Percentiles rank a stretch among this genome's conserved stretches.
These are phyloP conservation scores for Stenoptilia bipunctidactyla DNA, from an alignment of 2,888 invertebrate species.

Conservation along the genomic window DNA sequence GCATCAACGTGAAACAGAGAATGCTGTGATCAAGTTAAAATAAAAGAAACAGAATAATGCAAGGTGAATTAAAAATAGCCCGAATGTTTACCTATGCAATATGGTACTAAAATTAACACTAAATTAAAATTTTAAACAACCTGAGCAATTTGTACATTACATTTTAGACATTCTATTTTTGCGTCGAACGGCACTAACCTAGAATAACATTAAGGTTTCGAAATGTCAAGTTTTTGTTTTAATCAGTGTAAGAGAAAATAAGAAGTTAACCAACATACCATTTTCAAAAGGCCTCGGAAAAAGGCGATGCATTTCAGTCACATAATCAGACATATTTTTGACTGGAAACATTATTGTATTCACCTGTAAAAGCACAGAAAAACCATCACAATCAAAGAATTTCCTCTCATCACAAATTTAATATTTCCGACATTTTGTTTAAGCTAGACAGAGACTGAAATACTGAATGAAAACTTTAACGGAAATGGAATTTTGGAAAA, in stretches of 20 bases:
- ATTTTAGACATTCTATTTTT: too few species aligned
- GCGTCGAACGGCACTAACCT: too few species aligned
- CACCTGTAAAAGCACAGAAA: conserved; percentile 18
- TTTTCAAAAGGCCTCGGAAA: conserved; percentile 29
- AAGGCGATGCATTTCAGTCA: conserved; percentile 35
- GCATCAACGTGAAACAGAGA: not conserved
- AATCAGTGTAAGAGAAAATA: too few species aligned
- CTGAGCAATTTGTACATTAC: too few species aligned
- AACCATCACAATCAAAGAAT: conserved; percentile 22
- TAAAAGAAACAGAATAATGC: not conserved
- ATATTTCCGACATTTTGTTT: not conserved
- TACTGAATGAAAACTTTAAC: not conserved
- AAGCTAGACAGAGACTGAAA: not conserved
- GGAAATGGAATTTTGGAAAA: not conserved
- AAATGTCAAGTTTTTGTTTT: too few species aligned
- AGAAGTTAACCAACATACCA: conserved; percentile 41
- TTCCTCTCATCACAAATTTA: conserved; percentile 13
- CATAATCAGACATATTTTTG: conserved; percentile 32
- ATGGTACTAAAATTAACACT: too few species aligned
- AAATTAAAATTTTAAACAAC: too few species aligned
- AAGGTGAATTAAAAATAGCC: not conserved
- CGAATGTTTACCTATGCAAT: too few species aligned
- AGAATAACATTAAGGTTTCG: too few species aligned
- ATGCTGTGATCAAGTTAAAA: not conserved
- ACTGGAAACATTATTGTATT: conserved; percentile 34